These are phyloP conservation scores for Euglossa dilemma DNA, from an alignment of 1,140 invertebrate species.

Conservation along the genomic window DNA sequence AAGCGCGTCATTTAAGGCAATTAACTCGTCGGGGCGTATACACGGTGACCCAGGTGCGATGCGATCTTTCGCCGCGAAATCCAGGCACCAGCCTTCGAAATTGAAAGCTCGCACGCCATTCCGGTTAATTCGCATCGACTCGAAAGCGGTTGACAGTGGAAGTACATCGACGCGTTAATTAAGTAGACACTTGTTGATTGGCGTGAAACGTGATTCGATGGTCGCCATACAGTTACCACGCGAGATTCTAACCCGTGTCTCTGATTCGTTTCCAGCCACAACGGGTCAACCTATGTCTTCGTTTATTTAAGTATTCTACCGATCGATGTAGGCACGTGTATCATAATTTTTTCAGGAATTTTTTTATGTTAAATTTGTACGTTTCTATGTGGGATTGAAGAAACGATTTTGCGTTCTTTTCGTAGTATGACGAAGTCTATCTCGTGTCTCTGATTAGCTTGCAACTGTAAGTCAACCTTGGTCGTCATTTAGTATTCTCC, in stretches of 20 bases:
- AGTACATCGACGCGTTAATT: conserved; percentile 58
- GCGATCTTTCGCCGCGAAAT: not conserved
- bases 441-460: no score
- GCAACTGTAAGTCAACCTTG: no score
- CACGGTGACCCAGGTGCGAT: not conserved
- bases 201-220: conserved; percentile 43
- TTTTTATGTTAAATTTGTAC: no score
- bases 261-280: no score
- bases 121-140: conserved; percentile 50
- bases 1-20: not conserved
- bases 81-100: not conserved
- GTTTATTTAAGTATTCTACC: no score
- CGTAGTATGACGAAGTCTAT: no score
- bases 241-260: not conserved
- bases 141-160: conserved; percentile 52
- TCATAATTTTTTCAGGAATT: no score
- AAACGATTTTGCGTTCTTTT: no score
- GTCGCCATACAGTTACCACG: not conserved
- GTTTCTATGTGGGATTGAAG: no score
- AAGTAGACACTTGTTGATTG: conserved; percentile 68
- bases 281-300: no score
- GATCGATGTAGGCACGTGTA: no score
- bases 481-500: no score
- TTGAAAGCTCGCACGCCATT: conserved; percentile 6
- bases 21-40: not conserved